Base-by-base conservation (phyloP, 1,140 invertebrate species). In the Probaryconus sp. region DNA sequence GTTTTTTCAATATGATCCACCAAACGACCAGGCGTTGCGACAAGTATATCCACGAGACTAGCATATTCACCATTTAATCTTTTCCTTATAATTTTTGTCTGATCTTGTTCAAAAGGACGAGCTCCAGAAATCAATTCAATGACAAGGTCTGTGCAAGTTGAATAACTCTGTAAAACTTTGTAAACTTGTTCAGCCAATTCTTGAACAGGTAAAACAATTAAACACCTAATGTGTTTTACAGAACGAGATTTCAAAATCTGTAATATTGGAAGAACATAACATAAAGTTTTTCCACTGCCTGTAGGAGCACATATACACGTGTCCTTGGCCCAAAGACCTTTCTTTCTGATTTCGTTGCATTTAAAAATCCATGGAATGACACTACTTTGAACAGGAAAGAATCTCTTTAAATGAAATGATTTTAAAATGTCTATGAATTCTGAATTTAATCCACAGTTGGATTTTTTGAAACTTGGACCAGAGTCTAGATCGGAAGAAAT, bases 251-350 rank as follows among this genome's bases (percentile, higher is more conserved):
- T 78, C 28, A 84, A 68, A 79, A 90, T 89, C 86, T 99, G 95
- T 38, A 99, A 88, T 40, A 99, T 93, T 7, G 98, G 98, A 51
- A 99, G 86, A 60, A 95, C 95, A 91, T 96, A 99, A 3, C 96
- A 93, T 40, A 99, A 86, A 0, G 98, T 99, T 90, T 99, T 99
- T 79, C 98, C 98, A 90, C 96, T 98, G 6, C 98, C 98, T 9
- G 98, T 99, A 13, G 97, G 97, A 31, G 97, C 96, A 14, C 96
- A 98, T 26, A 99, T 94, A 89, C 97, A 99, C n/a, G 98, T 89
- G 85, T 99, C 98, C 71, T 92, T 90, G 0, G 94, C 93, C 84
- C 94, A 91, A 68, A 91, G 90, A 9, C 81, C 81, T 1, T 89
- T 84, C 58, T 85, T 78, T 28, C 91, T 89, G 56, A 91, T 88